These are phyloP conservation scores for Drosophila leontia DNA, from an alignment of 1,140 invertebrate species.

Conservation along the genomic window DNA sequence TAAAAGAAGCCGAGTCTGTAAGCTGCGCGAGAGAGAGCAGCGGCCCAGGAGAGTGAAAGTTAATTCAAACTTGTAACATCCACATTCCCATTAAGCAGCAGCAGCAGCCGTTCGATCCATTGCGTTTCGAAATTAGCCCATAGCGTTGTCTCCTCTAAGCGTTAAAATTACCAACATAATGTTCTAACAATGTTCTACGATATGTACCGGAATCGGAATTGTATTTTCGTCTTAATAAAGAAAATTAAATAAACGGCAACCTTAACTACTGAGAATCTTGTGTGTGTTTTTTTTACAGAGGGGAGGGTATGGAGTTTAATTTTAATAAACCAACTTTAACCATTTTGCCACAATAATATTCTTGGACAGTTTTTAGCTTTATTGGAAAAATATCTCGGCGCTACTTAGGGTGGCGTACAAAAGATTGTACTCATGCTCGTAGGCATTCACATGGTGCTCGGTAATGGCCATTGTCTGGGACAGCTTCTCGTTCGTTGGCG, in stretches of 20 bases:
- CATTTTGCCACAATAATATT: too few relatives aligned
- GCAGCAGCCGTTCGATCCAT: not conserved
- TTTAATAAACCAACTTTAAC: too few relatives aligned
- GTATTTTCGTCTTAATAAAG: slow-evolving; percentile 75
- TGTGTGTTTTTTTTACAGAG: not conserved
- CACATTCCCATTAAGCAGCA: slow-evolving; percentile 23
- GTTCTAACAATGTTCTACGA: slow-evolving; percentile 37
- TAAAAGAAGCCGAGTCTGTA: not conserved
- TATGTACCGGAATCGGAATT: slow-evolving; percentile 46
- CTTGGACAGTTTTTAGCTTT: slow-evolving; percentile 20
- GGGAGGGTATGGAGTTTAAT: too few relatives aligned
- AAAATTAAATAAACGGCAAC: slow-evolving; percentile 41
- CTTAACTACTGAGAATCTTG: slow-evolving; percentile 7
- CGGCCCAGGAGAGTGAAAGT: not conserved
- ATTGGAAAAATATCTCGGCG: slow-evolving; percentile 96
- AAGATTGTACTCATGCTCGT: slow-evolving; percentile 95
- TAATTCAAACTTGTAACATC: slow-evolving; percentile 23
- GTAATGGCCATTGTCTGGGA: slow-evolving; percentile 97
- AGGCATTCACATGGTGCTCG: slow-evolving; percentile 91
- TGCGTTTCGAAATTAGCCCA: slow-evolving; percentile 11
- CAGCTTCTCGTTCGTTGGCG: slow-evolving; percentile 91
- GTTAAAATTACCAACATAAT: slow-evolving; percentile 33
- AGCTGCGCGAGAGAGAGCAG: not conserved
- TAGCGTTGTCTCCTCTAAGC: slow-evolving; percentile 14
- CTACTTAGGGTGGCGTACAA: slow-evolving; percentile 96